Percentiles rank a stretch among this genome's conserved stretches.
Evolutionary conservation across 2,888 invertebrate genomes (phyloP).

Genomic region (Pollenia amentaria): DNA sequence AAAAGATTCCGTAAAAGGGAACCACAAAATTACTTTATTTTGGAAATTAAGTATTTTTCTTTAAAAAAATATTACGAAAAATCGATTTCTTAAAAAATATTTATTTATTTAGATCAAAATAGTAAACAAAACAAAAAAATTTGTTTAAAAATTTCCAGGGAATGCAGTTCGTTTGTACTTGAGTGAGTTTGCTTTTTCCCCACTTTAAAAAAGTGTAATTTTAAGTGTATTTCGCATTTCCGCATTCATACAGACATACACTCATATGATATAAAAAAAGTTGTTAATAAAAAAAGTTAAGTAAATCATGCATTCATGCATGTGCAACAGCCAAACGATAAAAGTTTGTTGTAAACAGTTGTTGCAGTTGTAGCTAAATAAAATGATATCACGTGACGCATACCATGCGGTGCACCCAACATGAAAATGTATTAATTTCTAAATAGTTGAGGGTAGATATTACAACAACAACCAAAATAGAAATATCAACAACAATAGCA

Average conservation of each 20-base stretch:
- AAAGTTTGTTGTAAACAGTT: slow-evolving; percentile 32
- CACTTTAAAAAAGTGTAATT: not conserved
- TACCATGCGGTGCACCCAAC: slow-evolving; percentile 44
- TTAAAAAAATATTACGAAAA: too few relatives aligned
- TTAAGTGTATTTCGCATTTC: slow-evolving; percentile 37
- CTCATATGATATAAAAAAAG: not conserved
- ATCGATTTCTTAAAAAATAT: too few relatives aligned
- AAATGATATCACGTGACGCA: slow-evolving; percentile 70
- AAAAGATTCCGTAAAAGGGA: too few relatives aligned
- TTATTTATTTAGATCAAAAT: too few relatives aligned
- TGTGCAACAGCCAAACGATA: slow-evolving; percentile 42
- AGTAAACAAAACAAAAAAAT: too few relatives aligned
- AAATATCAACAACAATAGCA: not conserved
- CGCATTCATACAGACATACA: slow-evolving; percentile 18
- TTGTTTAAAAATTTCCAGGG: too few relatives aligned
- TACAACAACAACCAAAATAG: not conserved
- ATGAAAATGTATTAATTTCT: slow-evolving; percentile 38
- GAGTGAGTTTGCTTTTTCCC: not conserved
- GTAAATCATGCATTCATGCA: slow-evolving; percentile 62
- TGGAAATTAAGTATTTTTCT: too few relatives aligned
- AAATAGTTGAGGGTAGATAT: slow-evolving; percentile 38
- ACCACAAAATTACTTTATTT: too few relatives aligned
- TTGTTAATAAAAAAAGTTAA: slow-evolving; percentile 9
- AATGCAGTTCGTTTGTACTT: not conserved
- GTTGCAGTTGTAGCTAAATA: slow-evolving; percentile 40